Evolutionary conservation across 2,888 invertebrate genomes (phyloP).

Genomic region (Opisthograptis luteolata): DNA sequence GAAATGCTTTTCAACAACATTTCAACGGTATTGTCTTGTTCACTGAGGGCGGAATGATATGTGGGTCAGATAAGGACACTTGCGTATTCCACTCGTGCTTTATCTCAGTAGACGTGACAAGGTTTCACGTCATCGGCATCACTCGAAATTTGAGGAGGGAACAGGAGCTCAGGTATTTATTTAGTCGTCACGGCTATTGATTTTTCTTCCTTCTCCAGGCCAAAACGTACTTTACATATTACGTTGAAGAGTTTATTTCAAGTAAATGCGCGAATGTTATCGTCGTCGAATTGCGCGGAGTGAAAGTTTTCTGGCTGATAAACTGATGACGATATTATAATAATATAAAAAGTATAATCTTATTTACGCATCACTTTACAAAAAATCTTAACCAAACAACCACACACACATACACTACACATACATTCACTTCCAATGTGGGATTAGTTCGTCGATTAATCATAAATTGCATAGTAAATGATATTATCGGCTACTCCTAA

Average conservation of each 20-base stretch:
- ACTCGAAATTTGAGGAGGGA: conserved; percentile 22
- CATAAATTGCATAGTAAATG: conserved; percentile 13
- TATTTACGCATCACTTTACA: too few species aligned
- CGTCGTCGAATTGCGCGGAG: neutral
- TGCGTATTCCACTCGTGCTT: conserved; percentile 45
- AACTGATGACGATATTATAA: too few species aligned
- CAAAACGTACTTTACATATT: conserved; percentile 5
- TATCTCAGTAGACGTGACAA: conserved; percentile 44
- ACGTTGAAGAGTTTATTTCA: conserved; percentile 1
- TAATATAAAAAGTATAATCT: too few species aligned
- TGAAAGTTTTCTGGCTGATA: too few species aligned
- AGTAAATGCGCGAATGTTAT: neutral
- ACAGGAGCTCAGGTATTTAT: conserved; percentile 19
- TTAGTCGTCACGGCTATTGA: conserved; percentile 18
- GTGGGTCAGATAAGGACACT: conserved; percentile 47
- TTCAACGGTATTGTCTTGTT: conserved; percentile 43
- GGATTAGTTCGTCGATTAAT: conserved; percentile 10
- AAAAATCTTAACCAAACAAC: too few species aligned
- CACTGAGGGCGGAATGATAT: conserved; percentile 40
- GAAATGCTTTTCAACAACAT: conserved; percentile 29
- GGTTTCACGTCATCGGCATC: conserved; percentile 31
- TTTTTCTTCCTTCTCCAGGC: conserved; percentile 17
- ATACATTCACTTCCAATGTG: neutral
- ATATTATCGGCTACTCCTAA: conserved; percentile 14
- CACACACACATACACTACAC: too few species aligned